phyloP scores from a whole-genome alignment of 2,797 vertebrate species.

The Muraenolepis orangiensis region DNA sequence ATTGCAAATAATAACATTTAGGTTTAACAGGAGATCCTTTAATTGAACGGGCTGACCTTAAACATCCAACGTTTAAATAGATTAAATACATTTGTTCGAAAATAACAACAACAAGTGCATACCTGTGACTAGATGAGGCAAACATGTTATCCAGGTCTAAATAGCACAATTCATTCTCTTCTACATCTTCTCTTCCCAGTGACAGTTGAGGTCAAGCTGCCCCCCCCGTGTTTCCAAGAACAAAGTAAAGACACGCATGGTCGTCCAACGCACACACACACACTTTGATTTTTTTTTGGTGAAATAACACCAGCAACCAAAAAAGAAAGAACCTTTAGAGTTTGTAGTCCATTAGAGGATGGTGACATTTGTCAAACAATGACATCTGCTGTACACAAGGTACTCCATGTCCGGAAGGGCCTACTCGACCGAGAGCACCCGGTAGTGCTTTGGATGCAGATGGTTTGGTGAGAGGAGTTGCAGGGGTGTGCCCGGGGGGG shows the following conservation, averaged over 20 bases:
- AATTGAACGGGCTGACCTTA: not conserved
- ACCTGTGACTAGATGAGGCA: no score
- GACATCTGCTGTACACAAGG: not conserved
- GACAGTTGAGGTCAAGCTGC: not conserved
- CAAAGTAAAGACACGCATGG: not conserved
- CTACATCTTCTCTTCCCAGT: not conserved
- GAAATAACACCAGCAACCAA: not conserved
- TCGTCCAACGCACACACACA: not conserved
- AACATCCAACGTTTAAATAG: no score
- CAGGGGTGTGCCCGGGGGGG: not conserved
- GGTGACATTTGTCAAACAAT: not conserved
- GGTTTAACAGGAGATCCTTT: not conserved
- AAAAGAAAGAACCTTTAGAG: not conserved
- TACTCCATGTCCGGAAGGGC: not conserved
- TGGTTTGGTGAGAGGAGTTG: not conserved
- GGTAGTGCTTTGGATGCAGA: not conserved
- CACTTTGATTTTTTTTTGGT: no score
- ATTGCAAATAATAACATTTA: not conserved
- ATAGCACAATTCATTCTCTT: not conserved
- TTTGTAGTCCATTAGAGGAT: not conserved
- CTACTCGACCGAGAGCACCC: constrained; percentile 11
- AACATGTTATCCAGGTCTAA: not conserved
- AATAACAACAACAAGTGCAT: no score
- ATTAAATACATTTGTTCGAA: not conserved
- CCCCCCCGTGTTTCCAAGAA: not conserved